Percentiles rank a stretch among this genome's conserved stretches.
Evolutionary conservation across 23 tunicate genomes (phyloP).

Genomic region (Corella eumyota): DNA sequence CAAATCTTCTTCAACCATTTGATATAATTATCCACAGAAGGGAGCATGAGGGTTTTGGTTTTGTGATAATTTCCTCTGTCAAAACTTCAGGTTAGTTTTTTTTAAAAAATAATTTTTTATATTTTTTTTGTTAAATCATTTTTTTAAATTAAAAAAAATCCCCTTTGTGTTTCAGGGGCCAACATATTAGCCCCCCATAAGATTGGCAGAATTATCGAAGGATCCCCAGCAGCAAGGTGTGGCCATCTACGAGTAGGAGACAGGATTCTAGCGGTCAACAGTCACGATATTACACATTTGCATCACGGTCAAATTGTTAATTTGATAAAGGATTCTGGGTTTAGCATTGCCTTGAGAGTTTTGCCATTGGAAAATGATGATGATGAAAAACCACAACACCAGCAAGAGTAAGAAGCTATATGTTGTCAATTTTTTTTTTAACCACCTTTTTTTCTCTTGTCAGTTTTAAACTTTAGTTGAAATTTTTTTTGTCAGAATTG

Average conservation of each 20-base stretch:
- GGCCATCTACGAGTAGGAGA: constrained; percentile 70
- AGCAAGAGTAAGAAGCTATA: no score
- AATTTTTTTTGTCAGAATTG: no score
- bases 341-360: constrained; percentile 43
- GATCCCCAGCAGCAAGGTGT: constrained; percentile 89
- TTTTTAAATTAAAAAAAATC: background rate
- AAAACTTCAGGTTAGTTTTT: constrained; percentile 15
- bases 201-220: constrained; percentile 68
- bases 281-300: constrained; percentile 56
- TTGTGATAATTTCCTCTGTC: constrained; percentile 78
- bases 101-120: background rate
- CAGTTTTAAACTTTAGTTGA: no score
- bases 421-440: no score
- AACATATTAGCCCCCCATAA: constrained; percentile 63
- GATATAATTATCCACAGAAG: constrained; percentile 48
- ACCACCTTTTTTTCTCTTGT: no score
- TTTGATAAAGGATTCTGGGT: constrained; percentile 73
- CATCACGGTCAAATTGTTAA: constrained; percentile 84
- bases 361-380: constrained; percentile 29
- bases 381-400: no score
- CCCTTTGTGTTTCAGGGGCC: constrained; percentile 10
- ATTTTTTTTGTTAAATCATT: no score
- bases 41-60: constrained; percentile 93
- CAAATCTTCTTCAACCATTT: constrained; percentile 9
- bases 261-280: constrained; percentile 73